Percentiles rank a stretch among this genome's conserved stretches.
Evolutionary conservation across 2,113 vertebrate genomes (phyloP).

Genomic region (Eubucco bourcierii): DNA sequence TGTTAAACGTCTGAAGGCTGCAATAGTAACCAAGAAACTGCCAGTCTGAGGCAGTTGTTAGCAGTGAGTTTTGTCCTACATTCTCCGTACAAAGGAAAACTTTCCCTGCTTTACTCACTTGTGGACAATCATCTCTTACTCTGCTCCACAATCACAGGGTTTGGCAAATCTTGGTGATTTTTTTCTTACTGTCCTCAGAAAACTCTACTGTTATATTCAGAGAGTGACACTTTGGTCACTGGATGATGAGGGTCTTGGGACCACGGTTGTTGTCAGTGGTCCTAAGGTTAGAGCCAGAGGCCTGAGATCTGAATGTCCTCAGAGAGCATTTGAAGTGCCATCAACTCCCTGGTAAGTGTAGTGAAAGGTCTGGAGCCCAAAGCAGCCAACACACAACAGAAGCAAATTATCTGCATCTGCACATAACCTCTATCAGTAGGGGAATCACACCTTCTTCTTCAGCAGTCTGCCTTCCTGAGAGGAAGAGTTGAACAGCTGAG

Average conservation of each 20-base stretch:
- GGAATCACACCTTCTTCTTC: background rate
- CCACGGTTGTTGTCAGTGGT: background rate
- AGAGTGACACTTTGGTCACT: background rate
- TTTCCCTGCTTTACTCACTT: background rate
- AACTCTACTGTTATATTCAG: background rate
- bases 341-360: background rate
- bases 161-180: background rate
- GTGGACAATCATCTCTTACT: background rate
- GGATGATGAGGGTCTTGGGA: background rate
- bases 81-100: background rate
- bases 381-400: background rate
- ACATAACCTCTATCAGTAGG: background rate
- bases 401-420: background rate
- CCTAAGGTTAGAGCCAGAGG: background rate
- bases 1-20: background rate
- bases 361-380: background rate
- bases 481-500: background rate
- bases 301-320: background rate
- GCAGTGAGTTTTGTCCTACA: background rate
- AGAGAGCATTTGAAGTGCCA: background rate
- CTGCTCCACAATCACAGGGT: background rate
- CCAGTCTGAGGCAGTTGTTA: background rate
- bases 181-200: background rate
- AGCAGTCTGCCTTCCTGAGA: background rate
- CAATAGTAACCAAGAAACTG: background rate